Evolutionary conservation across 2,888 invertebrate species (phyloP).

Genomic region (Diarsia mendica): DNA sequence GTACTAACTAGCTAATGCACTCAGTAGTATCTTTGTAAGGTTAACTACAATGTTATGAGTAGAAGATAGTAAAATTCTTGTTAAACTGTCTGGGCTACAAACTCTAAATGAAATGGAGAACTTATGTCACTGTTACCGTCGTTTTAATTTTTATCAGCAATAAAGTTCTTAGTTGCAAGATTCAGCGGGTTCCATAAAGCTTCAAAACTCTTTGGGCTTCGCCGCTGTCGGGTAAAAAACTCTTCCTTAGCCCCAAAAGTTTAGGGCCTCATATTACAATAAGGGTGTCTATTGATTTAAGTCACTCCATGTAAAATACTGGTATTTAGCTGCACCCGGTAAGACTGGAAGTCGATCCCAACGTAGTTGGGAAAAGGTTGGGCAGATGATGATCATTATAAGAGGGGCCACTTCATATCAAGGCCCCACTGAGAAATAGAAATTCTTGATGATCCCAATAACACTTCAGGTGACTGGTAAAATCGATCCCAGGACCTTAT

Average conservation of each 20-base stretch:
- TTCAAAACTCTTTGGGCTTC: neutral
- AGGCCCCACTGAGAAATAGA: too few species aligned
- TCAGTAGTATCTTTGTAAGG: neutral
- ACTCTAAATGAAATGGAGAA: neutral
- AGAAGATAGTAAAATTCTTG: neutral
- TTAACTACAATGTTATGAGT: neutral
- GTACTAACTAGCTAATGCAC: conserved; percentile 18
- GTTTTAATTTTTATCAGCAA: neutral
- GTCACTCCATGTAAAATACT: too few species aligned
- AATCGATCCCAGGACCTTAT: too few species aligned
- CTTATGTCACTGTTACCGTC: neutral
- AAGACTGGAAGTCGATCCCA: too few species aligned
- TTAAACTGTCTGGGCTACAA: neutral
- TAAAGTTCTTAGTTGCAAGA: neutral
- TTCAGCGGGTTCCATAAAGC: neutral
- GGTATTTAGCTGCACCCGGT: too few species aligned
- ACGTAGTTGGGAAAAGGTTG: too few species aligned
- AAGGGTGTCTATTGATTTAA: too few species aligned
- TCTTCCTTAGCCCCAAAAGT: neutral
- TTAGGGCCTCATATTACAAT: neutral
- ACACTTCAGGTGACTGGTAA: too few species aligned
- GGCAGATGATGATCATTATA: too few species aligned
- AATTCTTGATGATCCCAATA: too few species aligned
- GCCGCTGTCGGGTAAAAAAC: too few species aligned
- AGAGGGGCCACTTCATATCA: too few species aligned